phyloP scores from a whole-genome alignment of 2,888 invertebrate genomes.

The Drosophila neonasuta region DNA sequence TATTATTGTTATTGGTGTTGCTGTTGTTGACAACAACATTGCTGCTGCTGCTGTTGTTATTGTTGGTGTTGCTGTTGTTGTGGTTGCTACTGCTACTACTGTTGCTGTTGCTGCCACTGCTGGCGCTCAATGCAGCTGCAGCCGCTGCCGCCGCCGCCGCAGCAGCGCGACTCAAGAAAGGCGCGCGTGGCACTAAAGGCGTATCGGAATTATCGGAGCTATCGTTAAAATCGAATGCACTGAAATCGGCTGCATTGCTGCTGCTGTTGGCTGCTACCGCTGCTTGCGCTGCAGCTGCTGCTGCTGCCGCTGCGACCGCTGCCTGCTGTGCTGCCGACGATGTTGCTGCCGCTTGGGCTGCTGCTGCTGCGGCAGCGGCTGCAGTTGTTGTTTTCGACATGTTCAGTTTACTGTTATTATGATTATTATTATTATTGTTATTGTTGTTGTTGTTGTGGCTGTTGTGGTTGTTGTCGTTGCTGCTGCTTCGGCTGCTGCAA shows the following conservation, averaged over 20 bases:
- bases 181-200: constrained; percentile 76
- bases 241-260: constrained; percentile 75
- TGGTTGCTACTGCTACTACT: constrained; percentile 30
- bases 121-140: constrained; percentile 55
- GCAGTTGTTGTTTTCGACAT: constrained; percentile 48
- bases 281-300: constrained; percentile 41
- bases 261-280: constrained; percentile 26
- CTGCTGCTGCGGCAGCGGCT: constrained; percentile 15
- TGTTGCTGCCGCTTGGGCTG: constrained; percentile 23
- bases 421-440: constrained; percentile 22
- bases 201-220: constrained; percentile 81
- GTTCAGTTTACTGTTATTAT: constrained; percentile 37
- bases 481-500: constrained; percentile 30
- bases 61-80: constrained; percentile 31
- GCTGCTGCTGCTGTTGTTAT: constrained; percentile 31
- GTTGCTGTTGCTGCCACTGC: constrained; percentile 53
- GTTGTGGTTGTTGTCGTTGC: constrained; percentile 28
- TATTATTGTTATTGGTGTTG: constrained; percentile 29
- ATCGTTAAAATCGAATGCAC: constrained; percentile 82
- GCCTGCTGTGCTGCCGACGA: constrained; percentile 25
- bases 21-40: constrained; percentile 36
- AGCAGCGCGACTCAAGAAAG: constrained; percentile 79
- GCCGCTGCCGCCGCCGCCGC: constrained; percentile 62
- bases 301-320: constrained; percentile 24
- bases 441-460: constrained; percentile 25